phyloP scores from a whole-genome alignment of 1,140 invertebrate genomes.

The Copidosoma floridanum region DNA sequence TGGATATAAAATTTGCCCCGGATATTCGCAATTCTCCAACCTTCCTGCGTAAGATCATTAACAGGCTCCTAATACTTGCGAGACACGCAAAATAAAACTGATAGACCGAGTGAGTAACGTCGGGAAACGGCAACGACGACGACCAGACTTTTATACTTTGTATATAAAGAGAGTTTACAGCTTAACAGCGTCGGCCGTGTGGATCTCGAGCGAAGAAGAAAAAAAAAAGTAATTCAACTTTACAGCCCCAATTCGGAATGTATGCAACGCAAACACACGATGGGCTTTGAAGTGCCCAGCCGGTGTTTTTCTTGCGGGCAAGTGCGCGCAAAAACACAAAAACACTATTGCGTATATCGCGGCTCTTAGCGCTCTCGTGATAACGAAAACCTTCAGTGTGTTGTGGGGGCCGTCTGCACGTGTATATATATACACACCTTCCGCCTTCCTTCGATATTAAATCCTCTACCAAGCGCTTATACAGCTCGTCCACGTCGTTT shows the following conservation, averaged over 20 bases:
- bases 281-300: conserved; percentile 21
- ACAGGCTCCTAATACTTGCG: conserved; percentile 6
- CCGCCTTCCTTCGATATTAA: too few relatives aligned
- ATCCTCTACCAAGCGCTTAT: too few relatives aligned
- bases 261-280: conserved; percentile 4
- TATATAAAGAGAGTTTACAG: conserved; percentile 27
- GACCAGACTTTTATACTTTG: not conserved
- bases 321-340: conserved; percentile 1
- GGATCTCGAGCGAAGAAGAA: too few relatives aligned
- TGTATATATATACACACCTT: too few relatives aligned
- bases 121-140: not conserved
- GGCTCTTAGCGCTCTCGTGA: too few relatives aligned
- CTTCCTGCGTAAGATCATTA: too few relatives aligned
- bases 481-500: not conserved
- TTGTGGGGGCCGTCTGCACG: too few relatives aligned
- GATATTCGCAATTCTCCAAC: conserved; percentile 21
- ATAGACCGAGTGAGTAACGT: too few relatives aligned
- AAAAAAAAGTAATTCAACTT: conserved; percentile 31
- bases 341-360: too few relatives aligned
- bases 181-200: conserved; percentile 27
- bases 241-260: conserved; percentile 20
- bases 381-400: too few relatives aligned
- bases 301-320: not conserved
- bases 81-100: not conserved
- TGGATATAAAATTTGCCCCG: conserved; percentile 19